A percentile compares a stretch with the other conserved stretches of the same genome.
phyloP scores from a whole-genome alignment of 2,113 vertebrate genomes.

The Arothron firmamentum region DNA sequence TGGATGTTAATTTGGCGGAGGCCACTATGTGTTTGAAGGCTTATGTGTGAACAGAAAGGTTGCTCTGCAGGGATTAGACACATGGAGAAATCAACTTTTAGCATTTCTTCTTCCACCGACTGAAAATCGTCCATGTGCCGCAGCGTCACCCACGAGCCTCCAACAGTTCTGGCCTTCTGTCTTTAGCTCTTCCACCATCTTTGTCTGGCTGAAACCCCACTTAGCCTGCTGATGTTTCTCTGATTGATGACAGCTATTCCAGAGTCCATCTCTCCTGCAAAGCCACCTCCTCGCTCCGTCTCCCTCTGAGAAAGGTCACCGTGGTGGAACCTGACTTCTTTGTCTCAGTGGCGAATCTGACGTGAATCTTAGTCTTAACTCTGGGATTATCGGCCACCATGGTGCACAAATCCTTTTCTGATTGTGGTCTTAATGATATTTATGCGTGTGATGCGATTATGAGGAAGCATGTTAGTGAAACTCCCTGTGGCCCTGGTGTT shows the following conservation, averaged over 20 bases:
- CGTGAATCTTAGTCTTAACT: too few species aligned
- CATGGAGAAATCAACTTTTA: constrained; percentile 1
- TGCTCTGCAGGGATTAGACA: neutral
- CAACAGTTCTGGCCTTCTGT: constrained; percentile 12
- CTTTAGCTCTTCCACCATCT: constrained; percentile 21
- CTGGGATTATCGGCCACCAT: too few species aligned
- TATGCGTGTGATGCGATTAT: too few species aligned
- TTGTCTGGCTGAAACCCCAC: constrained; percentile 18
- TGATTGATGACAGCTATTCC: constrained; percentile 65
- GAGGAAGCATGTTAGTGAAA: too few species aligned
- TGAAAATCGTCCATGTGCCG: neutral
- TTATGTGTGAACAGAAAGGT: neutral
- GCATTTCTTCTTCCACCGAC: neutral
- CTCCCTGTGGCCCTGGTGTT: too few species aligned
- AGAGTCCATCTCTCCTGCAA: constrained; percentile 43
- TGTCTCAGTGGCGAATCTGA: too few species aligned
- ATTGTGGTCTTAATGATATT: too few species aligned
- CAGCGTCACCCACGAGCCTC: neutral
- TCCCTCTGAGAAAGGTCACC: constrained; percentile 47
- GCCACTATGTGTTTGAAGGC: neutral
- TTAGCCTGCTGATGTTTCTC: constrained; percentile 31
- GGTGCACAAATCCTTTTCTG: too few species aligned
- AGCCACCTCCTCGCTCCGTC: constrained; percentile 7
- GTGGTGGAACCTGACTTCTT: neutral
- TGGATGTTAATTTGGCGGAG: too few species aligned